Evolutionary conservation across 2,888 invertebrate genomes (phyloP), one percentile per base, ranked within the genome.

Genomic region (Agrotis clavis): DNA sequence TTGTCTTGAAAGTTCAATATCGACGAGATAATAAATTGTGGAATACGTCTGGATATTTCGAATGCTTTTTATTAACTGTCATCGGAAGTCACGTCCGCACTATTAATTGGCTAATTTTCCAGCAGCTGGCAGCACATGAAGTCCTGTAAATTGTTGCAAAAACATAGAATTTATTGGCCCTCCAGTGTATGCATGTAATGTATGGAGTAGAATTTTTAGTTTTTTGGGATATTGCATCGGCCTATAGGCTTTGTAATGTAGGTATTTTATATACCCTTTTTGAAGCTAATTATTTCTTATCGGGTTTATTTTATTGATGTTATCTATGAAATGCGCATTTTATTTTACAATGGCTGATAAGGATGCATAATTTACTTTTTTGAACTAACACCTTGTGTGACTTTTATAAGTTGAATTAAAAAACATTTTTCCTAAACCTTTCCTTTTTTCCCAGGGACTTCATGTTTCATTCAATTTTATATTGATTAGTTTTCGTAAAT

Each of bases 91-190:
- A 82, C 78, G 78, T 81, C 6, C 14, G 30, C 65, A 65, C 68
- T 82, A 78, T 82, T 79, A 81, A 81, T 78, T 82, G 64, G 65
- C 67, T 66, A 69, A 66, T 80, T 80, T 71, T 57, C 45, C 67
- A 67, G 73, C 67, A 82, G 73, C 64, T 82, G 73, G 53, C 50
- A 48, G 69, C 61, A 45, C 18, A 62, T 62, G 62, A 67, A 72
- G 68, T 47, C 53, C 60, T 64, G 78, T 70, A 71, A 82, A 82
- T 82, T 73, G 59, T 53, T 25, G 67, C 79, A 81, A 81, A 81
- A 81, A 82, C 67, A 64, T 47, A 51, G 1, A 73, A 82, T 81
- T 81, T 78, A 81, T 78, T 65, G 56, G n/a, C 14, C 59, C 25
- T 25, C 14, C 67, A 69, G 21, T 56, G 68, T 21, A 50, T 19